These are phyloP conservation scores for Paramormyrops kingsleyae DNA, from an alignment of 2,113 vertebrate genomes.

Conservation along the genomic window DNA sequence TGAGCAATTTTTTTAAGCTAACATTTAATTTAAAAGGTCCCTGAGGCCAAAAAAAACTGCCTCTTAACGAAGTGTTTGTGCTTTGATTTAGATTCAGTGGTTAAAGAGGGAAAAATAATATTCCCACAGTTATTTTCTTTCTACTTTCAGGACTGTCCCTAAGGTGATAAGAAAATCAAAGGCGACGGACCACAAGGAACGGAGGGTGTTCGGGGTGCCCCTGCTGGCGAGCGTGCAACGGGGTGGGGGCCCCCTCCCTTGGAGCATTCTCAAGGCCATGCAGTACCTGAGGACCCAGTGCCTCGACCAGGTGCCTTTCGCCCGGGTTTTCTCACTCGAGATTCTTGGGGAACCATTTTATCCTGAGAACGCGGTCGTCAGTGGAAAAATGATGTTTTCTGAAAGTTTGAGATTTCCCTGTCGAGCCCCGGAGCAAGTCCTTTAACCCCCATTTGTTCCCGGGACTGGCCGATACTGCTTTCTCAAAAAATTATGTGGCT, in stretches of 20 bases:
- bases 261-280: conserved; percentile 71
- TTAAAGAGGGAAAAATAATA: background rate
- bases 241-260: conserved; percentile 68
- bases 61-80: background rate
- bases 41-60: background rate
- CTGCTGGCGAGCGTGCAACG: conserved; percentile 65
- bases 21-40: conserved; percentile 12
- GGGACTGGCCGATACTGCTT: background rate
- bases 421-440: background rate
- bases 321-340: background rate
- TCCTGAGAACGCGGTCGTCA: background rate
- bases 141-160: conserved; percentile 68
- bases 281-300: conserved; percentile 67
- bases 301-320: conserved; percentile 68
- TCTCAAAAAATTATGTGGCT: background rate
- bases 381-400: background rate
- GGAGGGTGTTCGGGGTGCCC: conserved; percentile 75
- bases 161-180: conserved; percentile 67
- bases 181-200: conserved; percentile 61
- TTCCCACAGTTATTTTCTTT: conserved; percentile 1
- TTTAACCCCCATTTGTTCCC: background rate
- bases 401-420: background rate
- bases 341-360: background rate
- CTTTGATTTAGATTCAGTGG: background rate
- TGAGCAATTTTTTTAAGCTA: conserved; percentile 5